Evolutionary conservation across 2,113 vertebrate species (phyloP), one percentile per base, ranked within the genome.

Genomic region (Laterallus jamaicensis): DNA sequence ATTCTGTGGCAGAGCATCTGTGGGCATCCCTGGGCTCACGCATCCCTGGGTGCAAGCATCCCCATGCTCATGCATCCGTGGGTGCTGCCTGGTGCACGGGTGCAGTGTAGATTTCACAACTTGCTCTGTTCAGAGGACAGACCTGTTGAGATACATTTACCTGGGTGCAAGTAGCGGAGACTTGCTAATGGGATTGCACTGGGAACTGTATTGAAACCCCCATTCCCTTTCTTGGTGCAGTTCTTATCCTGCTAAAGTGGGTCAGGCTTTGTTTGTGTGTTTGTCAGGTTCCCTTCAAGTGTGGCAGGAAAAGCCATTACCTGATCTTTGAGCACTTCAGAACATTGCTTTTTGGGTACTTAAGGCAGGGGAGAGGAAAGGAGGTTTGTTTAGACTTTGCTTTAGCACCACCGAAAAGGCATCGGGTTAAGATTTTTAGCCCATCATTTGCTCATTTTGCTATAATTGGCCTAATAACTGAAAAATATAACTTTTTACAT

Each of bases 221-320:
- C 21, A 42, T n/a, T 91, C 32, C 56, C 40, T 92, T 81, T 92
- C 88, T 84, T 76, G 73, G 55, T 29, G 31, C 13, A 7, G 39
- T 81, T 42, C 56, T 86, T 83, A 50, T 71, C 86, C 62, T 88
- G 19, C 68, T 54, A 44, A 93, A 88, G 59, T 93, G 92, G 90
- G 95, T 96, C 96, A 95, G 86, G 54, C 73, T 94, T 90, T 93
- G 62, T 92, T 78, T 78, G 50, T 70, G 59, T 86, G 78, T 91
- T 92, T 75, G 12, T 83, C 80, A 66, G 50, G 73, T n/a, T 92
- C 56, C 69, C 80, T 78, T 76, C 79, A 26, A 88, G 84, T 22
- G 15, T 16, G 35, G 42, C 81, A 91, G 78, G 47, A 86, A 92
- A 87, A 90, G 85, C 69, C 35, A 25, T 92, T 92, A 90, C 76